phyloP scores from a whole-genome alignment of 2,888 invertebrate species.

The Malthinus flaveolus region DNA sequence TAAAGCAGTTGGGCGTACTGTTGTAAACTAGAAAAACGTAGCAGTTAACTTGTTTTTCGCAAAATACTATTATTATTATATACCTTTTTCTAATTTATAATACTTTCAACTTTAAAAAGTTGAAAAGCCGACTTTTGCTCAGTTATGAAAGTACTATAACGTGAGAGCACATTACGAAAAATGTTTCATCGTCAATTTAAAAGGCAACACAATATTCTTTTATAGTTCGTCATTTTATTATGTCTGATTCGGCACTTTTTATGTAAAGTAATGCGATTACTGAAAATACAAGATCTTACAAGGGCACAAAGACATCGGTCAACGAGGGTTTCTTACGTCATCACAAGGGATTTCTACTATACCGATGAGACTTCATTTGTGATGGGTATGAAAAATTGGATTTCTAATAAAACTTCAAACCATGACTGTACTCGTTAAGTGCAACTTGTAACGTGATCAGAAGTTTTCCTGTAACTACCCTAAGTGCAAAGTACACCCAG shows the following conservation, averaged over 20 bases:
- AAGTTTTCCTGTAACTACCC: neutral
- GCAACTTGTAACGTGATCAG: neutral
- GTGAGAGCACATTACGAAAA: too few relatives aligned
- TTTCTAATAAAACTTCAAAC: too few relatives aligned
- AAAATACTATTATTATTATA: too few relatives aligned
- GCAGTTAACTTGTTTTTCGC: too few relatives aligned
- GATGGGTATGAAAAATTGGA: conserved; percentile 21
- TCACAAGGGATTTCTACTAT: conserved; percentile 19
- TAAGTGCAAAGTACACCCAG: neutral
- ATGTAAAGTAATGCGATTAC: conserved; percentile 24
- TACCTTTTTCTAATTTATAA: too few relatives aligned
- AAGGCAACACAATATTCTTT: neutral
- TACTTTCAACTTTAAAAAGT: too few relatives aligned
- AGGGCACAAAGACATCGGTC: conserved; percentile 26
- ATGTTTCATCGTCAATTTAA: too few relatives aligned
- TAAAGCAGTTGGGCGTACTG: too few relatives aligned
- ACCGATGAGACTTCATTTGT: conserved; percentile 24
- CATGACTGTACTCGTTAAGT: too few relatives aligned
- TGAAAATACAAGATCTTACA: conserved; percentile 20
- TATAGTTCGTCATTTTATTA: conserved; percentile 22
- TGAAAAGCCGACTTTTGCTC: too few relatives aligned
- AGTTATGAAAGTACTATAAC: too few relatives aligned
- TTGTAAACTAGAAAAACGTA: too few relatives aligned
- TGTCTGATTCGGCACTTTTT: conserved; percentile 10
- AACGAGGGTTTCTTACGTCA: conserved; percentile 23